phyloP scores from a whole-genome alignment of 2,797 vertebrate species.

The Ataeniobius toweri region DNA sequence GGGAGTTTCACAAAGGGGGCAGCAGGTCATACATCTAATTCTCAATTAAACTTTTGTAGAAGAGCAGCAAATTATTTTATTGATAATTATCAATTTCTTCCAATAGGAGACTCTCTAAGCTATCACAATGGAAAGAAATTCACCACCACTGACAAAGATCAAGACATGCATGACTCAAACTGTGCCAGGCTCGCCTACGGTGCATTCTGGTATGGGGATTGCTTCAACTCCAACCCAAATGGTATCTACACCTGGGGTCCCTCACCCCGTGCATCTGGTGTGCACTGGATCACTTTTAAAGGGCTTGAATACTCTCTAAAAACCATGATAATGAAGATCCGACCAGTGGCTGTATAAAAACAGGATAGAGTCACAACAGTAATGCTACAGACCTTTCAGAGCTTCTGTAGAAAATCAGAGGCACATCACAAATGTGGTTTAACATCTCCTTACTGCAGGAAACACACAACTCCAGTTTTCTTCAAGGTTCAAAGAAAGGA shows the following conservation, averaged over 20 bases:
- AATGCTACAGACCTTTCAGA: neutral
- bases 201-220: constrained; percentile 52
- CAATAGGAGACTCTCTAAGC: constrained; percentile 58
- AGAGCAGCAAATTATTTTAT: neutral
- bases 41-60: neutral
- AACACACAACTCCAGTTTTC: neutral
- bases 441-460: neutral
- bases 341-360: constrained; percentile 24
- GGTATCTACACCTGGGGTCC: constrained; percentile 58
- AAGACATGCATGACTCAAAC: constrained; percentile 27
- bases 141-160: constrained; percentile 60
- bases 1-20: constrained; percentile 53
- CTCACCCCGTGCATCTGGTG: constrained; percentile 33
- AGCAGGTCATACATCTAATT: constrained; percentile 40
- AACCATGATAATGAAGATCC: constrained; percentile 66
- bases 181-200: constrained; percentile 36
- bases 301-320: constrained; percentile 56
- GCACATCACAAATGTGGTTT: neutral
- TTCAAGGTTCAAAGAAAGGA: neutral
- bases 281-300: constrained; percentile 45
- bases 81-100: neutral
- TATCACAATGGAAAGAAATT: constrained; percentile 50
- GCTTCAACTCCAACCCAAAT: constrained; percentile 54
- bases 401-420: neutral
- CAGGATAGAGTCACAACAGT: neutral